Base-by-base conservation (phyloP, 2,797 vertebrate genomes). In the Lepilemur ruficaudatus region DNA sequence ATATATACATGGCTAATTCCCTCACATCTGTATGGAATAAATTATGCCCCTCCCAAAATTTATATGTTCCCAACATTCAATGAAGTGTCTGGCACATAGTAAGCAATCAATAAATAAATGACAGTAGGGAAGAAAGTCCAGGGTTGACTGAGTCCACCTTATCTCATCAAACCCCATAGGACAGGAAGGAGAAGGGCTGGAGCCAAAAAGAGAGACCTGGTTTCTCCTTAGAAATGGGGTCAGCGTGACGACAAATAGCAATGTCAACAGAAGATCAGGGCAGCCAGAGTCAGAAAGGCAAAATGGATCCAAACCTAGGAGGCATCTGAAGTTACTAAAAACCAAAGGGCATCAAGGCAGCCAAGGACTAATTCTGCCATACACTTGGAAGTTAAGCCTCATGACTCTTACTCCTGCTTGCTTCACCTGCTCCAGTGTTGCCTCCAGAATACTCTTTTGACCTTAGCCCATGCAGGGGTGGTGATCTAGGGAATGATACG, bases 291-390 rank as follows among this genome's bases (percentile, higher is more conserved):
- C 59, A 95, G 75, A 86, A 93, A 81, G 23, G 35, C 32, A 90
- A 70, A 91, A 59, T 59, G 61, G 4, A 63, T 69, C 61, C 55
- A 88, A 63, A 96, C 91, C 78, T 80, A 95, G 48, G 50, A 91
- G 48, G 30, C 20, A 52, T 75, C 13, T 88, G 32, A 90, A 83
- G 23, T 75, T 30, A 18, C 48, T 89, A 69, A 73, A 76, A 81
- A 73, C 18, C 25, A 28, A 46, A 18, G 63, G 11, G 25, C 3
- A 28, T 25, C 12, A 52, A 82, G 57, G 35, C n/a, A 30, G 35
- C 30, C 38, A 50, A 13, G 17, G 25, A 46, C 55, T 28, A 82
- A 57, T n/a, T 57, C 61, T 82, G 52, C 55, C 38, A 52, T 23
- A 50, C 14, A 18, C 32, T 57, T 48, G 23, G n/a, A 28, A 69